These are phyloP conservation scores for Rotaria macrura DNA, from an alignment of 2,888 invertebrate species.

Conservation along the genomic window DNA sequence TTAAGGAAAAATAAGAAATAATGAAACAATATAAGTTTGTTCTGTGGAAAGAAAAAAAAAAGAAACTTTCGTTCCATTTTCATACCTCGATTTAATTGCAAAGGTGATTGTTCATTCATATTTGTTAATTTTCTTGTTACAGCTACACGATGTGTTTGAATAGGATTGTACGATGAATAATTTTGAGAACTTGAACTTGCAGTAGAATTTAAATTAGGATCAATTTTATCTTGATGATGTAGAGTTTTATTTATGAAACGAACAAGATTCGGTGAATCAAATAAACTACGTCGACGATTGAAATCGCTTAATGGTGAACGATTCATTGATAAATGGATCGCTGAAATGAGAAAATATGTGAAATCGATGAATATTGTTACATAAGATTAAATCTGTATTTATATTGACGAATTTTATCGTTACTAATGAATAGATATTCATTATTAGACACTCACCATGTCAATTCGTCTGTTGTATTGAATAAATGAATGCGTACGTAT, in stretches of 20 bases:
- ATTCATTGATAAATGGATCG: not conserved
- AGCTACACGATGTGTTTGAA: not conserved
- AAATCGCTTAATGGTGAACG: not conserved
- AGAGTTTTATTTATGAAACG: not conserved
- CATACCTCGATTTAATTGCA: slow-evolving; percentile 2
- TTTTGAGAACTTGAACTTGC: not conserved
- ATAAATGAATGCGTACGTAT: not conserved
- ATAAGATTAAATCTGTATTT: not conserved
- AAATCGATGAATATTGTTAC: not conserved
- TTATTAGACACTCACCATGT: not conserved
- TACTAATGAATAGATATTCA: not conserved
- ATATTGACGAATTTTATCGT: not conserved
- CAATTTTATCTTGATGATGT: not conserved
- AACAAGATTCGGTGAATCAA: not conserved
- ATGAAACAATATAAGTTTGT: too few species aligned
- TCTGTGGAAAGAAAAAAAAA: not conserved
- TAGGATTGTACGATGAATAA: not conserved
- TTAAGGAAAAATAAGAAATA: too few species aligned
- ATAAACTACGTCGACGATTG: not conserved
- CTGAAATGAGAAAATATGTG: not conserved
- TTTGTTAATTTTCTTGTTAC: not conserved
- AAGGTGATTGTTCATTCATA: not conserved
- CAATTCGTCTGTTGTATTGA: not conserved
- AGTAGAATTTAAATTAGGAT: not conserved
- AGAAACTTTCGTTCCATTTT: not conserved